These are phyloP conservation scores for Callosobruchus maculatus DNA, from an alignment of 2,888 invertebrate genomes.

Conservation along the genomic window DNA sequence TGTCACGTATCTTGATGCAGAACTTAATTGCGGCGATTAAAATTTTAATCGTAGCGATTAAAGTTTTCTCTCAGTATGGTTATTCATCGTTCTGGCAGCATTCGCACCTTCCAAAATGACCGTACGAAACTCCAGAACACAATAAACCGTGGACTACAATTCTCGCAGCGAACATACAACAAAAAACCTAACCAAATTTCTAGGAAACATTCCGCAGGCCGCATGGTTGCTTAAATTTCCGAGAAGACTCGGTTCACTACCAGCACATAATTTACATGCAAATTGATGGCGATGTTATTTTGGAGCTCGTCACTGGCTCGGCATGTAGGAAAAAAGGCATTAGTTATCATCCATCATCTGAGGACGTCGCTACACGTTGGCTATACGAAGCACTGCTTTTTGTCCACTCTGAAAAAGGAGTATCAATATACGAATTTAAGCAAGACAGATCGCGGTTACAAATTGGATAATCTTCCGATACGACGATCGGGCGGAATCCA, in stretches of 20 bases:
- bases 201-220: not conserved
- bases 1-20: no score
- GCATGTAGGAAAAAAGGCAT: not conserved
- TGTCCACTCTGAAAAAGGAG: not conserved
- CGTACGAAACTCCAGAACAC: not conserved
- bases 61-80: no score
- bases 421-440: not conserved
- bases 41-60: no score
- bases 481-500: not conserved
- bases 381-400: not conserved
- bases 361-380: not conserved
- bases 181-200: constrained; percentile 1
- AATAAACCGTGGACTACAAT: not conserved
- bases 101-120: not conserved
- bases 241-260: not conserved
- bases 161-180: not conserved
- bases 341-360: not conserved
- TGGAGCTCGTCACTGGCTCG: not conserved
- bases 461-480: not conserved
- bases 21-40: no score
- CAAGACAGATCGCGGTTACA: not conserved
- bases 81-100: no score
- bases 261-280: not conserved
- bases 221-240: not conserved
- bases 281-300: not conserved